Evolutionary conservation across 2,113 vertebrate species (phyloP).

Genomic region (Pygoscelis antarcticus): DNA sequence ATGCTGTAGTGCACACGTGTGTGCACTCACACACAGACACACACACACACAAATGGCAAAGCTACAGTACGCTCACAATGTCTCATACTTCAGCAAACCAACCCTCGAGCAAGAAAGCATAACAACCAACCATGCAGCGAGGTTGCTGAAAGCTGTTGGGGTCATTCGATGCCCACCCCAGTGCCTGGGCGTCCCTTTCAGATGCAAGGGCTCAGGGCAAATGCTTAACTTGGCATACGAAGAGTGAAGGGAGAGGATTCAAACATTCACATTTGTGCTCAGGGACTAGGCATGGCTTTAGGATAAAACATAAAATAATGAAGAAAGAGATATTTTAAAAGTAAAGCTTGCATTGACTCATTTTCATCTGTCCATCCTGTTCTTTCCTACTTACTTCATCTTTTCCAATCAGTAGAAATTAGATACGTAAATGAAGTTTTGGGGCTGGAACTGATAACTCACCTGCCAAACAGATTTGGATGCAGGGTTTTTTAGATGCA

Average conservation of each 20-base stretch:
- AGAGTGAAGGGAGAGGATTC: background rate
- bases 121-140: background rate
- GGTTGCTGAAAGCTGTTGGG: background rate
- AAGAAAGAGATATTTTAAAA: slow-evolving; percentile 3
- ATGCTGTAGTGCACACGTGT: background rate
- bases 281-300: background rate
- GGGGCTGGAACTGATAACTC: slow-evolving; percentile 13
- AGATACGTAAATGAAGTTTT: slow-evolving; percentile 17
- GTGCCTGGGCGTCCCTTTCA: background rate
- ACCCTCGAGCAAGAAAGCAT: background rate
- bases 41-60: background rate
- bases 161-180: rapidly evolving
- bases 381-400: slow-evolving; percentile 41
- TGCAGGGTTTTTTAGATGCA: background rate
- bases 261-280: background rate
- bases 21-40: background rate
- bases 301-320: background rate
- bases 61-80: background rate
- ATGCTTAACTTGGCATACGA: background rate
- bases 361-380: background rate
- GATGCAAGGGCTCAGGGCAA: background rate
- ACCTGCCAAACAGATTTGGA: background rate
- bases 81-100: background rate
- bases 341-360: background rate
- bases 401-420: slow-evolving; percentile 43